Conservation (phyloP, 2,113 vertebrate species). For the Bos javanicus region DNA sequence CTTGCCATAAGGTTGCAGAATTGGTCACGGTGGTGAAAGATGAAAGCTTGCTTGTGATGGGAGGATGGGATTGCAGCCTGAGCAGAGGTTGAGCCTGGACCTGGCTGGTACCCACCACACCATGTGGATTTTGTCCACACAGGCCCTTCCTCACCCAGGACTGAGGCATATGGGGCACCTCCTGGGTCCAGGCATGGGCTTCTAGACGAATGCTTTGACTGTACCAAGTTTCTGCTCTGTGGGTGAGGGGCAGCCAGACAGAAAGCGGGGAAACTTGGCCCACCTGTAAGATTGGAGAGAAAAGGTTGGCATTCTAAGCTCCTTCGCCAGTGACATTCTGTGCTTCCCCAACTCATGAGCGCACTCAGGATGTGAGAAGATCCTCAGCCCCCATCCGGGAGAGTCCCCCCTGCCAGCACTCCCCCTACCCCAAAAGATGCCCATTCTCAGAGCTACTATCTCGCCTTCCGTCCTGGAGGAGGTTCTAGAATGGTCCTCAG, state of each 20-base stretch:
- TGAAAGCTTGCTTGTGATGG: background rate
- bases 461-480: background rate
- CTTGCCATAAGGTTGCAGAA: background rate
- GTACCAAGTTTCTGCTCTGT: background rate
- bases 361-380: background rate
- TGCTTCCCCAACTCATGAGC: rapidly evolving
- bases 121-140: background rate
- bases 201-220: background rate
- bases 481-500: background rate
- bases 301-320: background rate
- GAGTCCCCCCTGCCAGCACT: background rate
- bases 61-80: too few relatives aligned
- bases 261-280: background rate
- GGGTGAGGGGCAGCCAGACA: background rate
- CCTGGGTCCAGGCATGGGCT: background rate
- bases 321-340: background rate
- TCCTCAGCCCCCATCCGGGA: background rate
- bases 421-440: rapidly evolving
- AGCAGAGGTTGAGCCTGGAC: background rate
- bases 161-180: background rate
- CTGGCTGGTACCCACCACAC: background rate
- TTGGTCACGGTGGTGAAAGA: background rate
- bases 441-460: background rate
- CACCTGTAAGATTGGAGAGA: rapidly evolving
- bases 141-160: background rate